Percentiles rank a stretch among this genome's conserved stretches.
Evolutionary conservation across 2,113 vertebrate species (phyloP).

Genomic region (Arothron firmamentum): DNA sequence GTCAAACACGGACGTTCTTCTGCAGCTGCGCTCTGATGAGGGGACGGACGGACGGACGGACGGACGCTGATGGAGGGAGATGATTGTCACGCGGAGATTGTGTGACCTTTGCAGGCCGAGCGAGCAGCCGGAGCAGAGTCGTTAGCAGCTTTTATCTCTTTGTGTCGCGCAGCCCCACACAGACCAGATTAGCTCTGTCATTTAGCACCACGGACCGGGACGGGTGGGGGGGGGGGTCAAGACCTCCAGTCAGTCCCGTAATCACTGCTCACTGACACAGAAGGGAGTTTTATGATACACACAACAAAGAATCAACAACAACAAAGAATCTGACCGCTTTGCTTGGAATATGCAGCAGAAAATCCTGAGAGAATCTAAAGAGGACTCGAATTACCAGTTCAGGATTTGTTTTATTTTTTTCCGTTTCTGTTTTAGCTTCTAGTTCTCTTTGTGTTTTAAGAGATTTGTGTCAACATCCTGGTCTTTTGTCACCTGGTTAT

Average conservation of each 20-base stretch:
- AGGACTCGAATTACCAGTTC: no score
- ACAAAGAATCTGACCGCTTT: no score
- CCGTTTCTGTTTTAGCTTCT: no score
- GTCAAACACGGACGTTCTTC: constrained; percentile 20
- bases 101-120: constrained; percentile 65
- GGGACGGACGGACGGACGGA: constrained; percentile 10
- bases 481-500: no score
- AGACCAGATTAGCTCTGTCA: constrained; percentile 54
- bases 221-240: constrained; percentile 25
- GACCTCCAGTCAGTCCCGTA: constrained; percentile 25
- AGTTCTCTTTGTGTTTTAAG: no score
- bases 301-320: no score
- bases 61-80: constrained; percentile 16
- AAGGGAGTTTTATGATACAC: constrained; percentile 19
- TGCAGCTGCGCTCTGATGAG: constrained; percentile 3
- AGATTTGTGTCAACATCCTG: no score
- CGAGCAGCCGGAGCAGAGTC: constrained; percentile 57
- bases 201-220: constrained; percentile 42
- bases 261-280: constrained; percentile 37
- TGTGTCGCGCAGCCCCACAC: constrained; percentile 52
- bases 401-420: no score
- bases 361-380: no score
- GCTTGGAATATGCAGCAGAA: no score
- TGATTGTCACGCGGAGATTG: constrained; percentile 25
- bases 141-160: constrained; percentile 56